A percentile compares a stretch with the other conserved stretches of the same genome.
Conservation (phyloP, 1,140 invertebrate genomes). For the Anadara kagoshimensis region DNA sequence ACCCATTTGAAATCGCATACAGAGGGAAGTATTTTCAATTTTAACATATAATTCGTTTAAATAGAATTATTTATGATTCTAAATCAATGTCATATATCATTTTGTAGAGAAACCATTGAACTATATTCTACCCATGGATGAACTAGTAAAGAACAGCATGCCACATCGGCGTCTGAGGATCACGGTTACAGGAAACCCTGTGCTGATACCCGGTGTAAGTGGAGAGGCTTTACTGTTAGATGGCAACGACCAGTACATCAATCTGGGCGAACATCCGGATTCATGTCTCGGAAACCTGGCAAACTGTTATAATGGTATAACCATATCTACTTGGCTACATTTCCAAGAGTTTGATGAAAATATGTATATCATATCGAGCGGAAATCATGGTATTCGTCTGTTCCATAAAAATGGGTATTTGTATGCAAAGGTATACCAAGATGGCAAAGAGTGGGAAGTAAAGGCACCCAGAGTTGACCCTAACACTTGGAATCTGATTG, state of each 20-base stretch:
- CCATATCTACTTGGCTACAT: conserved; percentile 67
- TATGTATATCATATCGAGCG: conserved; percentile 66
- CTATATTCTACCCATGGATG: conserved; percentile 65
- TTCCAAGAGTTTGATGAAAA: conserved; percentile 57
- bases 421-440: conserved; percentile 50
- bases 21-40: too few species aligned
- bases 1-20: too few species aligned
- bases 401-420: conserved; percentile 58
- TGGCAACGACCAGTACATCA: conserved; percentile 64
- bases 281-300: conserved; percentile 67
- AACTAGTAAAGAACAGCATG: conserved; percentile 48
- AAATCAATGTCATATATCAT: too few species aligned
- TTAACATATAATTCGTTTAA: too few species aligned
- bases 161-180: conserved; percentile 50
- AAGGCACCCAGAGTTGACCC: conserved; percentile 43
- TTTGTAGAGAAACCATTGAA: conserved; percentile 61
- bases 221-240: conserved; percentile 62
- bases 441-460: conserved; percentile 47
- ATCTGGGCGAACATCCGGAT: conserved; percentile 56
- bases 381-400: conserved; percentile 60
- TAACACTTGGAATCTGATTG: conserved; percentile 68
- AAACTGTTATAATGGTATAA: conserved; percentile 64
- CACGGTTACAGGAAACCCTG: conserved; percentile 45
- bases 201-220: conserved; percentile 62
- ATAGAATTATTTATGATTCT: too few species aligned